phyloP scores from a whole-genome alignment of 2,888 invertebrate genomes.

The Periphyllus acericola region DNA sequence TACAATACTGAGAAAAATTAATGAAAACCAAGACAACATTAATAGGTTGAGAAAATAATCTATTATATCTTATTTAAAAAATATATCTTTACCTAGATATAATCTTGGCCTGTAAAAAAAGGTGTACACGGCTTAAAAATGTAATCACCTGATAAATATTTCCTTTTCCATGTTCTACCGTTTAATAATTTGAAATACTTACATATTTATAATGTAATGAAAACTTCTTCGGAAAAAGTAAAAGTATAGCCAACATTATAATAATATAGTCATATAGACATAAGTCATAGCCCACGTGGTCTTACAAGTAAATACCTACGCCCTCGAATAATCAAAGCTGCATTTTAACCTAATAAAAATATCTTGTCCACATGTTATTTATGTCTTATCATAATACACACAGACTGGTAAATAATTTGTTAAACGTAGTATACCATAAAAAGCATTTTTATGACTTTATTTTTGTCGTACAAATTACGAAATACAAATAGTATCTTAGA shows the following conservation, averaged over 20 bases:
- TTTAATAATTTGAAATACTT: not conserved
- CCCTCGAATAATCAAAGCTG: not conserved
- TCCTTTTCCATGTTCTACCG: no score
- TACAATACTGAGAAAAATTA: no score
- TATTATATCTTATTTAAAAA: no score
- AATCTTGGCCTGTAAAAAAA: no score
- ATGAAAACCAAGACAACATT: no score
- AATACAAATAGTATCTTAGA: not conserved
- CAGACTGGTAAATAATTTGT: slow-evolving; percentile 7
- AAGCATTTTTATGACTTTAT: slow-evolving; percentile 27
- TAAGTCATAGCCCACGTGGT: not conserved
- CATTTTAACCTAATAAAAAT: slow-evolving; percentile 20
- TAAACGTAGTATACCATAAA: not conserved
- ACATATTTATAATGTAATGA: not conserved
- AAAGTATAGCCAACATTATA: not conserved
- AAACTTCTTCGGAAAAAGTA: slow-evolving; percentile 7
- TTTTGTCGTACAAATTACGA: slow-evolving; percentile 6
- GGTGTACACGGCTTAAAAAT: no score
- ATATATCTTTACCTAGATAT: no score
- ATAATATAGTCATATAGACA: not conserved
- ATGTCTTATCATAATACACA: not conserved
- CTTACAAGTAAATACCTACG: not conserved
- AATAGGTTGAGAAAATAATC: no score
- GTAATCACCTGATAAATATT: no score
- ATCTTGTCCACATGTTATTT: slow-evolving; percentile 25